Percentiles rank a stretch among this genome's conserved stretches.
These are phyloP conservation scores for Standfussiana lucernea DNA, from an alignment of 2,888 invertebrate species.

Conservation along the genomic window DNA sequence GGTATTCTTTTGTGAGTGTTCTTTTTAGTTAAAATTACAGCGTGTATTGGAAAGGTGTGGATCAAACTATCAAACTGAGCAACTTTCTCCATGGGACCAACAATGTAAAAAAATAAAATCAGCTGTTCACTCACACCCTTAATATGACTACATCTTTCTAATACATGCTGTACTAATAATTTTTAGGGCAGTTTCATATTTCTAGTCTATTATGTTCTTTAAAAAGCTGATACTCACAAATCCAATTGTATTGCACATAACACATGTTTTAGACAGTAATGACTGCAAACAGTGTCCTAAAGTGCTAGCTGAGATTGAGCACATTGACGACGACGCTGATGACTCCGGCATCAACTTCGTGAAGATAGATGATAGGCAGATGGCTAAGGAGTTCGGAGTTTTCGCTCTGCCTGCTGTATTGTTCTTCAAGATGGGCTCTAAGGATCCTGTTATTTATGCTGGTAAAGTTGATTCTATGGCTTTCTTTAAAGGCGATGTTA, in stretches of 20 bases:
- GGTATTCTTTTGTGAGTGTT: constrained; percentile 97
- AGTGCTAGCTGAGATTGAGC: constrained; percentile 96
- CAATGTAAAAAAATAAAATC: neutral
- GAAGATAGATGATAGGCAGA: constrained; percentile 96
- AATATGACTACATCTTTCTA: neutral
- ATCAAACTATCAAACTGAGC: neutral
- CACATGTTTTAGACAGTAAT: constrained; percentile 95
- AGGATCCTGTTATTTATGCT: constrained; percentile 97
- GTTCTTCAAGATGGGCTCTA: constrained; percentile 96
- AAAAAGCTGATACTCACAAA: constrained; percentile 68
- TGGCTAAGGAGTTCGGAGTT: constrained; percentile 97
- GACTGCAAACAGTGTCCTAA: constrained; percentile 98
- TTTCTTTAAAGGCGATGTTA: neutral
- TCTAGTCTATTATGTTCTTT: constrained; percentile 26
- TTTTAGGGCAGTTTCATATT: constrained; percentile 14
- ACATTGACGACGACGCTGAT: constrained; percentile 98
- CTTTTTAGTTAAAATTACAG: constrained; percentile 37
- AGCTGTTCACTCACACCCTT: neutral
- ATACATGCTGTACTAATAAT: neutral
- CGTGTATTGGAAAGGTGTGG: neutral
- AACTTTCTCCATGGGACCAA: neutral
- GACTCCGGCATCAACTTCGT: constrained; percentile 97
- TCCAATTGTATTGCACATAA: constrained; percentile 86
- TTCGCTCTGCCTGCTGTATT: constrained; percentile 97
- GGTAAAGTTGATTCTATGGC: constrained; percentile 86